Base-by-base conservation (phyloP, 1,140 invertebrate genomes). In the Hestina assimilis region DNA sequence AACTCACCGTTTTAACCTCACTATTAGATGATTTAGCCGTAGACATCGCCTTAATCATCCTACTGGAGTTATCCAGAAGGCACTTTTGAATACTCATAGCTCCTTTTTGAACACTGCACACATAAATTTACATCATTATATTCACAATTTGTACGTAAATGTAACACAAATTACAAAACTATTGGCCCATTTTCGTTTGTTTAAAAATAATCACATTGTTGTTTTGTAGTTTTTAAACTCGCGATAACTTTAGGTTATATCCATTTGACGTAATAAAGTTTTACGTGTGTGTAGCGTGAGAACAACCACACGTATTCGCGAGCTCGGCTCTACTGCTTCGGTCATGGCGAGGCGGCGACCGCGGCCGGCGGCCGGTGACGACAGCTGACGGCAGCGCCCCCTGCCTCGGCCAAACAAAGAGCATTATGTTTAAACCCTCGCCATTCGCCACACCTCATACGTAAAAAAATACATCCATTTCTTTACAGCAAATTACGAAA, bases 241-340 rank as follows among this genome's bases (percentile, higher is more conserved):
- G 33, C 74, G 68, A 33, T 58, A 57, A 74, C n/a, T 74, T 85
- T 87, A 87, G 81, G 84, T 87, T 87, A 86, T 86, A 87, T 86
- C 84, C 84, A 87, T 87, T 82, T 81, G 78, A 84, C 83, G 81
- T 82, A 86, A 87, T 72, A 85, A 87, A 87, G 81, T 85, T 87
- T 85, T 72, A 65, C 31, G 47, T 24, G 41, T 21, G 15, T 21
- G 45, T 24, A 52, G 61, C 43, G 60, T 29, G 51, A 41, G 31
- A 48, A 74, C 76, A 71, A 69, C 46, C 57, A 41, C 40, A 15
- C 38, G 19, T 58, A 58, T 17, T 55, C 33, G 53, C 59, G 56
- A 19, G 45, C 68, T 24, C 64, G 61, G 65, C 67, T 53, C 56
- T 63, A 85, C 83, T 87, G 73, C 21, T 58, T 58, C 48, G 26